phyloP scores from a whole-genome alignment of 2,113 vertebrate species.

The Hemibagrus wyckioides region DNA sequence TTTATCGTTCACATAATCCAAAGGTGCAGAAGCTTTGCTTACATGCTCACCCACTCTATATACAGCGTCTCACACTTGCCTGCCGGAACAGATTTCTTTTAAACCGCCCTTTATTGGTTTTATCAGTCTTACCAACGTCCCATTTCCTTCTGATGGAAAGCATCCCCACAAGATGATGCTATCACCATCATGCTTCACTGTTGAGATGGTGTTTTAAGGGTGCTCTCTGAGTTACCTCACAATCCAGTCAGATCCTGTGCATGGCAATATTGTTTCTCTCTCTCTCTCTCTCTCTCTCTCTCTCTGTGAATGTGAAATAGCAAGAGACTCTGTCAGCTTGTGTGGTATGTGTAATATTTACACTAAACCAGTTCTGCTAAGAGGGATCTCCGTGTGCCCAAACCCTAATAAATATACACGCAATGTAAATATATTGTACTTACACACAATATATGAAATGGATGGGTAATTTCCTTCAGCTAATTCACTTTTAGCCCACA shows the following conservation, averaged over 20 bases:
- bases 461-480: not conserved
- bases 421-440: not conserved
- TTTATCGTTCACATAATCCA: no score
- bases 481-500: constrained; percentile 12
- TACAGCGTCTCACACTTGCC: no score
- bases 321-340: not conserved
- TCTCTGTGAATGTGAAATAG: not conserved
- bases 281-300: not conserved
- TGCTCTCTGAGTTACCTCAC: no score
- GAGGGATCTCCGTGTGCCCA: not conserved
- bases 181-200: not conserved
- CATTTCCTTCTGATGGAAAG: not conserved
- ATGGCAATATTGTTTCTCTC: not conserved
- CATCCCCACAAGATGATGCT: not conserved
- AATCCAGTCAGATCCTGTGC: not conserved
- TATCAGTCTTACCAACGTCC: not conserved
- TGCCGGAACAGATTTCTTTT: no score
- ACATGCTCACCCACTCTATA: no score
- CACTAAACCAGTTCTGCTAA: constrained; percentile 22
- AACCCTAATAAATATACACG: not conserved
- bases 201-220: no score
- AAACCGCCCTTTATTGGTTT: not conserved
- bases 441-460: not conserved
- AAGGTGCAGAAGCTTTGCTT: no score
- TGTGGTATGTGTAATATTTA: constrained; percentile 19